A percentile compares a stretch with the other conserved stretches of the same genome.
These are phyloP conservation scores for Grammomys surdaster DNA, from an alignment of 2,113 vertebrate species.

Conservation along the genomic window DNA sequence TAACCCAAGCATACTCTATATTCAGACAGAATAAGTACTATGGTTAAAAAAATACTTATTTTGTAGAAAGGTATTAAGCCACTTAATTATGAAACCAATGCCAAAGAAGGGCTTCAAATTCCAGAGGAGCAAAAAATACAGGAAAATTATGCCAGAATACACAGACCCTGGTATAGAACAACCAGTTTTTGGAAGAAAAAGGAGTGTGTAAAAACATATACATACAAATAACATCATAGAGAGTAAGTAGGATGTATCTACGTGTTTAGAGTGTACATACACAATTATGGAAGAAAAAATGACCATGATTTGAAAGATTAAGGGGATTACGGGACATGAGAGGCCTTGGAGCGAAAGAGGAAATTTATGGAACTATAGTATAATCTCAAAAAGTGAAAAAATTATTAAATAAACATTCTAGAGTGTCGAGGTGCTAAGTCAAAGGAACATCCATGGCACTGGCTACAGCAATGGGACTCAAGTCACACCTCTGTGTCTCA, in stretches of 20 bases:
- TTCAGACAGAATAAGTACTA: neutral
- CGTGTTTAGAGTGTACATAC: neutral
- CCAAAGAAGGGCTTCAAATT: neutral
- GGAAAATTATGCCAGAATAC: slow-evolving; percentile 8
- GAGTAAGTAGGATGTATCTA: neutral
- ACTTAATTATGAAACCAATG: neutral
- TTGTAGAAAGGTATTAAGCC: slow-evolving; percentile 21
- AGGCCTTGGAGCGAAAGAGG: neutral
- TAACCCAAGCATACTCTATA: neutral
- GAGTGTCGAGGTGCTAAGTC: neutral
- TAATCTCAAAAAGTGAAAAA: neutral
- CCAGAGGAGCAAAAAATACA: neutral
- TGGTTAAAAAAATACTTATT: neutral
- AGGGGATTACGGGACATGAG: neutral
- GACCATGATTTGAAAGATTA: neutral
- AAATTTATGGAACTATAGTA: neutral
- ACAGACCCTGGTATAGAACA: neutral
- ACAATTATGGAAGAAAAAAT: neutral
- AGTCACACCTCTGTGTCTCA: neutral
- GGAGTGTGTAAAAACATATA: neutral
- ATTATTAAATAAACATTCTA: neutral
- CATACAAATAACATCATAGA: neutral
- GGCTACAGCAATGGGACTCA: neutral
- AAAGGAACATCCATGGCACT: neutral
- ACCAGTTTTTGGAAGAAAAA: neutral